Conservation (phyloP, 2,797 vertebrate species). For the Pyrocephalus nanus region DNA sequence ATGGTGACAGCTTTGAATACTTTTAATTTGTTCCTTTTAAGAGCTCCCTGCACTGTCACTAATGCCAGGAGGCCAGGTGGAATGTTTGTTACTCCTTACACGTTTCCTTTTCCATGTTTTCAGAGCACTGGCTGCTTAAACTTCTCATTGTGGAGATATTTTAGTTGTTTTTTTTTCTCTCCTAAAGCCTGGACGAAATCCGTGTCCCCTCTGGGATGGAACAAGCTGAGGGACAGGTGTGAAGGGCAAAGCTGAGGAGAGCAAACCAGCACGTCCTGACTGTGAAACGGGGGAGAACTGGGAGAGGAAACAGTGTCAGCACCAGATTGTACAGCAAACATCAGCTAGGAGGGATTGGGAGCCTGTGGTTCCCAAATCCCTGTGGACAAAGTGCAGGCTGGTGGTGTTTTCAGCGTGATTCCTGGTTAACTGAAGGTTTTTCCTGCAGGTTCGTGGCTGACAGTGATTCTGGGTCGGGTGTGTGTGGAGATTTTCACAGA, state of each 20-base stretch:
- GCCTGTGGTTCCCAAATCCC: accelerated
- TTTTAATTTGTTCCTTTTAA: neutral
- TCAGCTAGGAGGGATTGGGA: neutral
- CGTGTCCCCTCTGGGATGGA: neutral
- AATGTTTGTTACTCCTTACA: neutral
- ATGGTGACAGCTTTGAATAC: neutral
- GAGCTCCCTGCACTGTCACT: accelerated
- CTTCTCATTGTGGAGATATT: neutral
- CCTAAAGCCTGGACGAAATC: neutral
- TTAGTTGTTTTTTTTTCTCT: neutral
- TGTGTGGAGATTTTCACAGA: neutral
- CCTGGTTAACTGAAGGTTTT: accelerated
- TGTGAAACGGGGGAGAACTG: neutral
- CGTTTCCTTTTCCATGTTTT: neutral
- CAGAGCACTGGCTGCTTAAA: neutral
- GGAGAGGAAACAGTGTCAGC: neutral
- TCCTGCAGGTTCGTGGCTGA: neutral
- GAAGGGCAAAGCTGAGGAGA: neutral
- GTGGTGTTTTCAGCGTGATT: neutral
- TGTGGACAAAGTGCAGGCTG: accelerated
- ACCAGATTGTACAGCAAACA: neutral
- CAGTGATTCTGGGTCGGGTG: neutral
- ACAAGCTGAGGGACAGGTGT: neutral
- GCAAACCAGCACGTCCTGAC: accelerated
- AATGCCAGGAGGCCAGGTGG: neutral